Percentiles rank a stretch among this genome's conserved stretches.
These are phyloP conservation scores for Byasa hedistus DNA, from an alignment of 2,888 invertebrate species.

Conservation along the genomic window DNA sequence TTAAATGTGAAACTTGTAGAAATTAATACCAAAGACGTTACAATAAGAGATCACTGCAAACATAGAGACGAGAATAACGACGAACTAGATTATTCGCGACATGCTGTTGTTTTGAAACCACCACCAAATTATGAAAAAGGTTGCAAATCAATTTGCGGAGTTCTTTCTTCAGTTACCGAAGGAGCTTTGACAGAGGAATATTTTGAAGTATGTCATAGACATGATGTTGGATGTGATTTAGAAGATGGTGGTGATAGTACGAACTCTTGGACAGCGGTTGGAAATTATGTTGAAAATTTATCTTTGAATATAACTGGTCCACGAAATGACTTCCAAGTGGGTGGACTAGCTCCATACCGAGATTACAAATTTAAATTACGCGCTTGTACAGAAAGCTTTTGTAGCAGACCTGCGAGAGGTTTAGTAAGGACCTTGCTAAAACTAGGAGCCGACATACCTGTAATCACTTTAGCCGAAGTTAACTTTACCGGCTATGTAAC, in stretches of 20 bases:
- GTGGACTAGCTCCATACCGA: conserved; percentile 60
- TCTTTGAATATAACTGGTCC: conserved; percentile 49
- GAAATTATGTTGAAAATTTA: conserved; percentile 50
- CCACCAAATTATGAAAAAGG: conserved; percentile 57
- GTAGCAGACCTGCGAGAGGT: conserved; percentile 59
- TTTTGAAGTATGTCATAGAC: conserved; percentile 58
- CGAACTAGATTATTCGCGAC: conserved; percentile 53
- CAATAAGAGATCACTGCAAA: conserved; percentile 54
- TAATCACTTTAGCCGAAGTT: conserved; percentile 40
- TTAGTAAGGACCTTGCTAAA: conserved; percentile 57
- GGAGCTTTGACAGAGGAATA: conserved; percentile 59
- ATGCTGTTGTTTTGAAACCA: conserved; percentile 60
- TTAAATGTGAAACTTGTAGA: conserved; percentile 61
- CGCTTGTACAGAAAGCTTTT: conserved; percentile 52
- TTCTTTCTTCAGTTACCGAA: conserved; percentile 52
- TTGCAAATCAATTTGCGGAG: conserved; percentile 65
- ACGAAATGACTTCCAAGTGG: conserved; percentile 50
- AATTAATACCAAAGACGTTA: conserved; percentile 45
- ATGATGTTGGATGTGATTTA: conserved; percentile 46
- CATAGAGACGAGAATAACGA: conserved; percentile 40
- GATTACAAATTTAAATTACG: conserved; percentile 66
- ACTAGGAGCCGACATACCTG: conserved; percentile 53
- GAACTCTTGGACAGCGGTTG: conserved; percentile 38
- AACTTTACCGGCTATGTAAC: conserved; percentile 46
- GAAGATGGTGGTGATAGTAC: conserved; percentile 49